Conservation (phyloP, 2,797 vertebrate genomes). For the Sebastes reedi region DNA sequence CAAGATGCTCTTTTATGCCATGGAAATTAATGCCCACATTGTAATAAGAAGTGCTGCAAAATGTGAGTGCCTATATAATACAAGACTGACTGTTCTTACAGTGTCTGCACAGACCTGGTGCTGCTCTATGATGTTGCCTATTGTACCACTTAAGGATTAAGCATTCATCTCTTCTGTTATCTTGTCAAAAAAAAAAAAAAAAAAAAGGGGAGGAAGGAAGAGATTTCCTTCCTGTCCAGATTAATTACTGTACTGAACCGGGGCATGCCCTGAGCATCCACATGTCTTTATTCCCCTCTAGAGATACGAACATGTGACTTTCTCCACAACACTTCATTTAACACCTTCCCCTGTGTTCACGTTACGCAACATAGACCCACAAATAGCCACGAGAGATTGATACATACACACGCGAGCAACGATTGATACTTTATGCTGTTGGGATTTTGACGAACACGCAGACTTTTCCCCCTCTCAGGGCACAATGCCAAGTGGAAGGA, state of each 20-base stretch:
- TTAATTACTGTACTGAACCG: slow-evolving; percentile 21
- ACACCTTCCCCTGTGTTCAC: slow-evolving; percentile 62
- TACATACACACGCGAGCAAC: slow-evolving; percentile 13
- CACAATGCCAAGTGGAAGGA: slow-evolving; percentile 31
- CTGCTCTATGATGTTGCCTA: neutral
- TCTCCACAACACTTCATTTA: slow-evolving; percentile 65
- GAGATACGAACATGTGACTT: slow-evolving; percentile 56
- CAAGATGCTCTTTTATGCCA: slow-evolving; percentile 9
- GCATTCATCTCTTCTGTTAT: slow-evolving; percentile 8
- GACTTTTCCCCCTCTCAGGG: slow-evolving; percentile 13
- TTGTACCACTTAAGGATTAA: neutral
- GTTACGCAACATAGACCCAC: slow-evolving; percentile 59
- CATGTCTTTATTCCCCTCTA: slow-evolving; percentile 29
- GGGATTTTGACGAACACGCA: neutral
- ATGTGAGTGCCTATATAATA: neutral
- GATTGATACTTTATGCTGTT: slow-evolving; percentile 14
- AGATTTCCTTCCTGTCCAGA: slow-evolving; percentile 8
- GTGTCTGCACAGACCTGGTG: neutral
- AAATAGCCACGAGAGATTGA: slow-evolving; percentile 60
- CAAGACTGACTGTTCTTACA: neutral
- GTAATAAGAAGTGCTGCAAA: slow-evolving; percentile 10
- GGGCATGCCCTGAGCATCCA: slow-evolving; percentile 21
- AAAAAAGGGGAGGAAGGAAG: neutral
- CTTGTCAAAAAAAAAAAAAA: neutral
- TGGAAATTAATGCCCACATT: slow-evolving; percentile 3